A percentile compares a stretch with the other conserved stretches of the same genome.
phyloP scores from a whole-genome alignment of 2,113 vertebrate species.

The Gymnobelideus leadbeateri region DNA sequence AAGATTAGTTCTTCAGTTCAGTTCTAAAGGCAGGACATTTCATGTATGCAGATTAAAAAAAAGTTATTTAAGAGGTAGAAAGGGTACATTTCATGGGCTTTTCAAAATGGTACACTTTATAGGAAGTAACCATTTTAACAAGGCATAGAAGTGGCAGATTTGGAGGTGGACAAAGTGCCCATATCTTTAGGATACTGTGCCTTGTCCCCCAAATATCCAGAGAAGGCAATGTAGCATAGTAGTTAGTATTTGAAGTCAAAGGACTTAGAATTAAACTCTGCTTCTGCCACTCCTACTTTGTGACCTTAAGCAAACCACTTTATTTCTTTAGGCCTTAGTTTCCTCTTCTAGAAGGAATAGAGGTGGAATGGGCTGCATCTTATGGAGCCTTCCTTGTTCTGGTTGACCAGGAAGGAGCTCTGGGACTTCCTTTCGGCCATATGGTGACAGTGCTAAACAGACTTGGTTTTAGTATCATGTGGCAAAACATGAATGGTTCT shows the following conservation, averaged over 20 bases:
- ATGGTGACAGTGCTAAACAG: no score
- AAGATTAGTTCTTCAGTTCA: constrained; percentile 47
- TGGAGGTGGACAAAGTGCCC: neutral
- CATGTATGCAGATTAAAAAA: neutral
- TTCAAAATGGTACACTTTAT: constrained; percentile 8
- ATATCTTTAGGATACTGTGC: neutral
- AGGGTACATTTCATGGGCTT: neutral
- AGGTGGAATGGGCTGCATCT: neutral
- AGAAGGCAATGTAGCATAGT: neutral
- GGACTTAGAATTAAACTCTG: neutral
- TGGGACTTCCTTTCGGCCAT: no score
- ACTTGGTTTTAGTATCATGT: no score
- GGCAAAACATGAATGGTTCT: no score
- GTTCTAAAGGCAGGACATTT: constrained; percentile 25
- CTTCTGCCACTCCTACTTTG: neutral
- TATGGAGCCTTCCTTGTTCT: no score
- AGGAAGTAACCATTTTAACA: neutral
- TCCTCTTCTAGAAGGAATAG: neutral
- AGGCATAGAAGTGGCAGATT: neutral
- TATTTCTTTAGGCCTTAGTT: neutral
- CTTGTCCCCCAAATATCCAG: neutral
- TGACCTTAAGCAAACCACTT: constrained; percentile 8
- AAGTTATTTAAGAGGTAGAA: constrained; percentile 41
- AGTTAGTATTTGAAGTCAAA: neutral
- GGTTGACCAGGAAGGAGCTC: no score